These are phyloP conservation scores for Agrilus planipennis DNA, from an alignment of 1,140 invertebrate genomes.

Conservation along the genomic window DNA sequence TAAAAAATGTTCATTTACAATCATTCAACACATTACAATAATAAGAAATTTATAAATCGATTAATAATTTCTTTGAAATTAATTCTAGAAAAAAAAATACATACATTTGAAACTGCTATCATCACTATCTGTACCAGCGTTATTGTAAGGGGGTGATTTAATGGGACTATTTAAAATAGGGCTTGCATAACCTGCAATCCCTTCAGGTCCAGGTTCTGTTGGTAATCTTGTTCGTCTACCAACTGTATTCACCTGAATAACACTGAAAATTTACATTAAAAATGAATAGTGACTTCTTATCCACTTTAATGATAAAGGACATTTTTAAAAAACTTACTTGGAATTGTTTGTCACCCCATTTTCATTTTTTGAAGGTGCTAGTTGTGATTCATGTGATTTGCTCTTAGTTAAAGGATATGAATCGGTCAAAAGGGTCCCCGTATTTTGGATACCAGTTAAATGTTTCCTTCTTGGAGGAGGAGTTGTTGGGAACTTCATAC, in stretches of 20 bases:
- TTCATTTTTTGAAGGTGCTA: constrained; percentile 51
- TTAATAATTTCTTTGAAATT: constrained; percentile 2
- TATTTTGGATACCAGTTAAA: constrained; percentile 40
- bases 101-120: constrained; percentile 43
- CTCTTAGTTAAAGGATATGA: constrained; percentile 66
- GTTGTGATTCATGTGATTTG: constrained; percentile 83
- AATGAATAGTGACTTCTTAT: background rate
- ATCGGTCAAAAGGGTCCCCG: constrained; percentile 33
- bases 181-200: constrained; percentile 41
- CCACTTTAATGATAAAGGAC: too few relatives aligned
- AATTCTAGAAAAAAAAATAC: constrained; percentile 10
- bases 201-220: constrained; percentile 53
- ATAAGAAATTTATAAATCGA: constrained; percentile 1
- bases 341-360: constrained; percentile 34
- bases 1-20: constrained; percentile 35
- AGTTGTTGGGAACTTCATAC: constrained; percentile 59
- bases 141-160: constrained; percentile 49
- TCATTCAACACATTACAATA: background rate
- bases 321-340: constrained; percentile 21
- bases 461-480: constrained; percentile 66
- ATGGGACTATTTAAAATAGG: constrained; percentile 47
- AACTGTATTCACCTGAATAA: constrained; percentile 1
- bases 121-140: constrained; percentile 42
- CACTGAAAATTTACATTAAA: background rate
- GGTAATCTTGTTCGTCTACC: constrained; percentile 49